Conservation (phyloP, 2,113 vertebrate genomes). For the Cyanoderma ruficeps region DNA sequence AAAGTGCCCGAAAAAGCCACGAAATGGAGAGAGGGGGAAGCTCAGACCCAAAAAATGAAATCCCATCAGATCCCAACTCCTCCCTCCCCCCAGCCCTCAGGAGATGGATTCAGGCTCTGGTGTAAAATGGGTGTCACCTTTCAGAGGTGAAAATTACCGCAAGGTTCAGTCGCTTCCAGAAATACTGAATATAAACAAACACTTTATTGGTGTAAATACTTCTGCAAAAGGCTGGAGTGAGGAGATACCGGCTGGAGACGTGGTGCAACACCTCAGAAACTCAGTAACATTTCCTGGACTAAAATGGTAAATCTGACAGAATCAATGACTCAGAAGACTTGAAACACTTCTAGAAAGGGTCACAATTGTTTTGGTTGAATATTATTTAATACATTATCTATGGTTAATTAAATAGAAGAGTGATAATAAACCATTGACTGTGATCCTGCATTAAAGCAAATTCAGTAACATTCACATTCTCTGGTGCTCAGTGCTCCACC, state of each 20-base stretch:
- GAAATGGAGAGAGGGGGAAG: background rate
- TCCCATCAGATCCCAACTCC: background rate
- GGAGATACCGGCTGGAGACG: background rate
- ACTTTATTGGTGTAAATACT: conserved; percentile 25
- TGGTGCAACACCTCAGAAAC: background rate
- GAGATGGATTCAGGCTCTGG: background rate
- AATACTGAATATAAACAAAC: background rate
- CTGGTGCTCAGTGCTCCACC: background rate
- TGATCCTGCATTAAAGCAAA: background rate
- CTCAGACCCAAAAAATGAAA: background rate
- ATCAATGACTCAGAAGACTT: background rate
- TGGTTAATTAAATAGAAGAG: background rate
- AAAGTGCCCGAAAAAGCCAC: background rate
- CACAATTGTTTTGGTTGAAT: background rate
- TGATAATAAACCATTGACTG: background rate
- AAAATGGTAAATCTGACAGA: background rate
- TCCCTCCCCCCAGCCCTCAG: background rate
- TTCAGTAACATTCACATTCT: background rate
- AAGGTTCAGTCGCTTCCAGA: background rate
- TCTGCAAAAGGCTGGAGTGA: background rate
- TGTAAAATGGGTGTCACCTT: background rate
- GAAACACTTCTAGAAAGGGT: conserved; percentile 1
- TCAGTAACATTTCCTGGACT: background rate
- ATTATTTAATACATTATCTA: background rate
- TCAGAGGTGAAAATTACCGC: background rate